Conservation (phyloP, 2,113 vertebrate genomes). For the Entomyzon cyanotis region DNA sequence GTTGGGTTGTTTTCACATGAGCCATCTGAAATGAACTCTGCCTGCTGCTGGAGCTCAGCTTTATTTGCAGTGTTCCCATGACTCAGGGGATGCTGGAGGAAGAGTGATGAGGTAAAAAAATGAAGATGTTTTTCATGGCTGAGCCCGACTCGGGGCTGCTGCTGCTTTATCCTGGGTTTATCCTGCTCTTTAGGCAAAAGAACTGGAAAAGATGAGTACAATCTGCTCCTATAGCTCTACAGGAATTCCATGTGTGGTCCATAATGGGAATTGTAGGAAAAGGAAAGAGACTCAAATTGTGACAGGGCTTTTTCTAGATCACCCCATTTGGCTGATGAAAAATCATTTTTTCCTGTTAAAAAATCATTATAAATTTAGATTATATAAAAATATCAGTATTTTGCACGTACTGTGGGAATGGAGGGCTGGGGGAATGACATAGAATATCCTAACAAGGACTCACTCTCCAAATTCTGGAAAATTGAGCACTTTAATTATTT, state of each 20-base stretch:
- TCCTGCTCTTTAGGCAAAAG: neutral
- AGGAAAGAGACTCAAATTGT: neutral
- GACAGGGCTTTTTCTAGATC: neutral
- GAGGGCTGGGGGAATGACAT: neutral
- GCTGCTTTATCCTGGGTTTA: neutral
- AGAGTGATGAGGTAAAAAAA: neutral
- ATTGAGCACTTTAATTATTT: neutral
- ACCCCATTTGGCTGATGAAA: neutral
- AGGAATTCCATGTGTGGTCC: neutral
- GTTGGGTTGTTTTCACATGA: conserved; percentile 56
- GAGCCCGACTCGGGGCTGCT: neutral
- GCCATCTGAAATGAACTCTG: conserved; percentile 13
- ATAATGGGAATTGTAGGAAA: neutral
- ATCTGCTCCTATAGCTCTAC: fast-evolving
- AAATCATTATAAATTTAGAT: neutral
- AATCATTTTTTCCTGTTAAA: too few relatives aligned
- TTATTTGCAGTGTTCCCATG: neutral
- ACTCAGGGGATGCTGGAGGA: neutral
- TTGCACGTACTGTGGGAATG: fast-evolving
- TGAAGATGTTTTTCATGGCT: neutral
- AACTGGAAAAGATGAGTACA: fast-evolving
- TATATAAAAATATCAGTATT: neutral
- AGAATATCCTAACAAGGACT: neutral
- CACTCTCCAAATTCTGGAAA: neutral
- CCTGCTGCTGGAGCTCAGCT: neutral